phyloP scores from a whole-genome alignment of 2,888 invertebrate species.

The Chirona hameri region DNA sequence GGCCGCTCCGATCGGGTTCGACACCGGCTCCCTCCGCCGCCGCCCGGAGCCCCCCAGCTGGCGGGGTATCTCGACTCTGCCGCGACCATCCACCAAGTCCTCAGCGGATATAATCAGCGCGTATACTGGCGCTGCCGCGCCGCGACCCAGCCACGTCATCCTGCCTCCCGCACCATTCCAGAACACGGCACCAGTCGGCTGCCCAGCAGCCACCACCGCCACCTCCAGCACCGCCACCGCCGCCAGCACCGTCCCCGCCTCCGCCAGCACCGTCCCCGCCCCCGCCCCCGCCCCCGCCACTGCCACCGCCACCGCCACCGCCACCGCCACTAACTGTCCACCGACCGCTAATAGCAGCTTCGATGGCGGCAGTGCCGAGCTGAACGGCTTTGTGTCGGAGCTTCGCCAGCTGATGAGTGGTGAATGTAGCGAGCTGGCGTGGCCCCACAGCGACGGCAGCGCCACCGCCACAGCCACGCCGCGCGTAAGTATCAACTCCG shows the following conservation, averaged over 20 bases:
- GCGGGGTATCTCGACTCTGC: not conserved
- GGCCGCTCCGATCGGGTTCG: not conserved
- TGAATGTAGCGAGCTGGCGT: not conserved
- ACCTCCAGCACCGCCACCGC: not conserved
- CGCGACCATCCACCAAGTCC: conserved; percentile 1
- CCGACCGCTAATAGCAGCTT: not conserved
- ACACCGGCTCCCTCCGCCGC: not conserved
- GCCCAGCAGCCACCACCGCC: not conserved
- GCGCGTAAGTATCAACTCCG: not conserved
- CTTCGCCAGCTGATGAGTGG: conserved; percentile 10
- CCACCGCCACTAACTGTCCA: not conserved
- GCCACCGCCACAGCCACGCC: not conserved
- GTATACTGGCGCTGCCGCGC: not conserved
- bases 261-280: not conserved
- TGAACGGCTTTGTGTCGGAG: conserved; percentile 6
- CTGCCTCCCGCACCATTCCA: not conserved
- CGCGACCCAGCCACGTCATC: conserved; percentile 5
- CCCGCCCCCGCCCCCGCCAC: not conserved
- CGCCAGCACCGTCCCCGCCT: not conserved
- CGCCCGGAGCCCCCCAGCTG: not conserved
- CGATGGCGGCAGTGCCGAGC: not conserved
- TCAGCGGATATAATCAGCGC: conserved; percentile 1
- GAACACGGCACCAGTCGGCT: not conserved
- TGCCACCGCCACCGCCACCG: not conserved
- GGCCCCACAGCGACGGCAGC: not conserved